Percentiles rank a stretch among this genome's conserved stretches.
phyloP scores from a whole-genome alignment of 1,140 invertebrate species.

The Zelostemma sp. region DNA sequence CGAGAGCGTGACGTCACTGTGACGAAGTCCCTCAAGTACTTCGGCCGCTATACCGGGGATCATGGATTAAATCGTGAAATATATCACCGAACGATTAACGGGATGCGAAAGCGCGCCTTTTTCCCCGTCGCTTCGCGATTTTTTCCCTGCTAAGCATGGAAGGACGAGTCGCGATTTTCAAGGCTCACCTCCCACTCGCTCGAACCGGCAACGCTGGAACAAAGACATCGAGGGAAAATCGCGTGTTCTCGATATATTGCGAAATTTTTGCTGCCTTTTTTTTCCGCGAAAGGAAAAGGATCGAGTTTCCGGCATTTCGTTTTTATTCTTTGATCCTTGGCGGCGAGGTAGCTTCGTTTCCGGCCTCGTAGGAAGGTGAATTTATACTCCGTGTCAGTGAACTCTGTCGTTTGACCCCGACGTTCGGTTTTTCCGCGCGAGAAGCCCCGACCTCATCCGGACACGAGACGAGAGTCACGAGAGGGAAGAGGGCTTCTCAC shows the following conservation, averaged over 20 bases:
- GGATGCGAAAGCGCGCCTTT: too few relatives aligned
- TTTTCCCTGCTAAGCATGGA: too few relatives aligned
- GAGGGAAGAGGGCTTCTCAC: slow-evolving; percentile 32
- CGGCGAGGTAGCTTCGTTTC: slow-evolving; percentile 37
- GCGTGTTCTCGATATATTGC: too few relatives aligned
- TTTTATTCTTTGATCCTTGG: slow-evolving; percentile 36
- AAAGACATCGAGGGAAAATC: too few relatives aligned
- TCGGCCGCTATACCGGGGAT: not conserved
- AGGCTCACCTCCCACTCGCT: not conserved
- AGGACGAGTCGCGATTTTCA: not conserved
- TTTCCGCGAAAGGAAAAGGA: too few relatives aligned
- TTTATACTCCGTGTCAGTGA: slow-evolving; percentile 66
- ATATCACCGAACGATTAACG: too few relatives aligned
- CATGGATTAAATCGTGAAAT: too few relatives aligned
- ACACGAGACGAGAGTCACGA: slow-evolving; percentile 40
- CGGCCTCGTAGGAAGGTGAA: slow-evolving; percentile 57
- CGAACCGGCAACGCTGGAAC: not conserved
- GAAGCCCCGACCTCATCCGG: slow-evolving; percentile 60
- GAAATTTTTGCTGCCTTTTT: too few relatives aligned
- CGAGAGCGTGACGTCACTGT: slow-evolving; percentile 4
- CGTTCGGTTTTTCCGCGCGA: slow-evolving; percentile 65
- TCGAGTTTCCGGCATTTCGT: too few relatives aligned
- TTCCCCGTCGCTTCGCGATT: too few relatives aligned
- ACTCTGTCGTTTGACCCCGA: slow-evolving; percentile 63
- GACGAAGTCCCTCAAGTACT: slow-evolving; percentile 3